Evolutionary conservation across 2,888 invertebrate species (phyloP), one percentile per base, ranked within the genome.

Genomic region (Lamproptera curius): DNA sequence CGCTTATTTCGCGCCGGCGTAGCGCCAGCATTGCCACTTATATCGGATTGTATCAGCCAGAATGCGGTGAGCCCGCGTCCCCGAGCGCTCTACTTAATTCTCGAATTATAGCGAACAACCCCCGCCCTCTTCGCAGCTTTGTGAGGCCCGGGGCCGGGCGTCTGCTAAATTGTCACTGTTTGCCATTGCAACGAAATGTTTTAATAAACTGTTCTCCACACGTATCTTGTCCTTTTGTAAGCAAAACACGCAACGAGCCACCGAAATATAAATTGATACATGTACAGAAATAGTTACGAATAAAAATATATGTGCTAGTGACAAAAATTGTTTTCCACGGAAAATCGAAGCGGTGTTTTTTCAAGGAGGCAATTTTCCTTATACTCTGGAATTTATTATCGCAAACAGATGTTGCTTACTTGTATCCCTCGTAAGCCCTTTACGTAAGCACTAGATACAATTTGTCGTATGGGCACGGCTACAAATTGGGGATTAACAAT

Each of bases 401-500:
- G 20, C 46, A 38, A 58, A 57, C 65, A 63, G 60, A 61, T 61
- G 61, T 57, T 57, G 45, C 51, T 55, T 54, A 53, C 54, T 54
- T 52, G 56, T 55, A 56, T 55, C 56, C 52, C 55, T 44, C 46
- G 37, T 45, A 43, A 33, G 43, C 31, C 43, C 8, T 38, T 42
- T 23, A 14, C 23, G 39, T 42, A 48, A 46, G 40, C 46, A 46
- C 36, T 38, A 42, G 37, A 20, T 20, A 31, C 1, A 37, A 36
- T 15, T 10, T 42, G 37, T 42, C 20, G 16, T 23, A 17, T 26
- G 16, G 16, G 16, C 9, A 41, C 42, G 28, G n/a, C 14, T 42
- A 41, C 26, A 42, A 8, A 42, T 16, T 28, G 43, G 2, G 14
- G 33, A 39, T 38, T 33, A 17, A 38, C 14, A n/a, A 13, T 23